These are phyloP conservation scores for Ceratina japonica DNA, from an alignment of 1,140 invertebrate genomes.

Conservation along the genomic window DNA sequence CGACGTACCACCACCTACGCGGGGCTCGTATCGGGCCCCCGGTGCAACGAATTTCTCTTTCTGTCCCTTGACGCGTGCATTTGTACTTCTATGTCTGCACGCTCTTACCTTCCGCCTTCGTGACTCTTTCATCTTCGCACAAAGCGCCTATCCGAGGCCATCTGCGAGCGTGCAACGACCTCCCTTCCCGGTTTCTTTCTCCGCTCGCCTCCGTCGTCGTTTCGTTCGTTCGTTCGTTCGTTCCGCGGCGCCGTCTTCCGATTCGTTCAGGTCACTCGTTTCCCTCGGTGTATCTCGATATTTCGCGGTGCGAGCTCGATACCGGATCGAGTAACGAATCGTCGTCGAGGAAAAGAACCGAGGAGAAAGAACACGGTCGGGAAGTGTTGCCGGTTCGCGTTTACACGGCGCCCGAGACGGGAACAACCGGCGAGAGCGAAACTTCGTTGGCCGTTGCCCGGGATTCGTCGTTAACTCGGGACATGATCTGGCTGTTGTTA, in stretches of 20 bases:
- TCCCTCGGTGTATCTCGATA: constrained; percentile 2
- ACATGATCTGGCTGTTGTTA: constrained; percentile 24
- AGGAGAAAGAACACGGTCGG: not conserved
- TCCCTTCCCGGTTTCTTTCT: not conserved
- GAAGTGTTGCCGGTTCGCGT: not conserved
- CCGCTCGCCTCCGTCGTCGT: not conserved
- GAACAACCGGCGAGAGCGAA: not conserved
- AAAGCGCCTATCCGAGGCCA: constrained; percentile 61
- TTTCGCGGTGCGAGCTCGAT: constrained; percentile 9
- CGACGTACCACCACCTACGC: constrained; percentile 8
- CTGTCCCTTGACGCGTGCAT: constrained; percentile 36
- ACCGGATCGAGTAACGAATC: not conserved
- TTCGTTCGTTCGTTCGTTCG: too few relatives aligned
- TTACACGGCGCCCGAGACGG: not conserved
- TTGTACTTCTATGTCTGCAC: constrained; percentile 48
- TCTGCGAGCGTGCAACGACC: constrained; percentile 37
- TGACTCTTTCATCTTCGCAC: constrained; percentile 67
- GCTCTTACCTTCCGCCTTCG: constrained; percentile 60
- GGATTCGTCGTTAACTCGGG: not conserved
- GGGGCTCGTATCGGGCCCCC: constrained; percentile 39
- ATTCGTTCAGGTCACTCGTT: not conserved
- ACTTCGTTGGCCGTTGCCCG: not conserved
- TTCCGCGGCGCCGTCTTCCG: not conserved
- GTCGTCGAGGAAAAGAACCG: not conserved
- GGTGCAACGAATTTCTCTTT: constrained; percentile 55